phyloP scores from a whole-genome alignment of 2,113 vertebrate species.

The Orthonyx spaldingii region DNA sequence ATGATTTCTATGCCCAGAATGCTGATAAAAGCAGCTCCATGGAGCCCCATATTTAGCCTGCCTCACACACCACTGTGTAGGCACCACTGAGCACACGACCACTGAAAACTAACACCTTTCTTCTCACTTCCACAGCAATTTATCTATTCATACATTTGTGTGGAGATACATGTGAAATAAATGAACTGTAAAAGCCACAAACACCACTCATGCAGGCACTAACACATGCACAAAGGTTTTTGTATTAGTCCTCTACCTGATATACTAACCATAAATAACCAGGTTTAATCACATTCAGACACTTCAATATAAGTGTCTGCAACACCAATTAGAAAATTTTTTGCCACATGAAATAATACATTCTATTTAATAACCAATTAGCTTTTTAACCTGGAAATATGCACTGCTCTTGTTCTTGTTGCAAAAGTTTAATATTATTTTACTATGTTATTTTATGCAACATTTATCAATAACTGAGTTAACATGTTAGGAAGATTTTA shows the following conservation, averaged over 20 bases:
- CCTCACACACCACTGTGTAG: background rate
- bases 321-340: background rate
- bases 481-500: background rate
- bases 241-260: background rate
- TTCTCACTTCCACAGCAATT: background rate
- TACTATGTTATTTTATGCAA: background rate
- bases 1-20: background rate
- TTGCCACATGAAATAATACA: background rate
- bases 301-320: background rate
- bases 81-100: background rate
- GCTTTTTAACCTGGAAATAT: background rate
- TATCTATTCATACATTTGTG: background rate
- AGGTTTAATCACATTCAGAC: background rate
- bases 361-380: background rate
- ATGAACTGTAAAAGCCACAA: background rate
- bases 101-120: background rate
- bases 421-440: background rate
- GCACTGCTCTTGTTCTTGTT: background rate
- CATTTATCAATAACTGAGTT: background rate
- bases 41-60: conserved; percentile 28
- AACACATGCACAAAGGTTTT: background rate
- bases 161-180: background rate
- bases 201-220: background rate
- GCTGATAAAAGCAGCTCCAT: conserved; percentile 1
- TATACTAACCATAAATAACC: background rate